A percentile compares a stretch with the other conserved stretches of the same genome.
phyloP scores from a whole-genome alignment of 2,113 vertebrate genomes.

The Coryphaenoides rupestris region DNA sequence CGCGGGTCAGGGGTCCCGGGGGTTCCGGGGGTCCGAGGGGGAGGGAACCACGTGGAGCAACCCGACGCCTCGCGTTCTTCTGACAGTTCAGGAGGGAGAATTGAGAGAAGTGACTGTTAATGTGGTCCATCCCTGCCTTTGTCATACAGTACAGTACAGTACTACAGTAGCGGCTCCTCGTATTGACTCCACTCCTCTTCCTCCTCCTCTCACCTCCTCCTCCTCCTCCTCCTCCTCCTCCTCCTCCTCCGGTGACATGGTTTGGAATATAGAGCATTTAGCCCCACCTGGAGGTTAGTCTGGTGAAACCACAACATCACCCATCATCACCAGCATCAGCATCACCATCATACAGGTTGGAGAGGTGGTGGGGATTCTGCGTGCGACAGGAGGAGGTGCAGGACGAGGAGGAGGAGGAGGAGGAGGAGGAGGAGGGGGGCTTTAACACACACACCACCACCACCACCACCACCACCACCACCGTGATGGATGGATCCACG shows the following conservation, averaged over 20 bases:
- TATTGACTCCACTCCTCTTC: too few species aligned
- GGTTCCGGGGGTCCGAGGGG: too few species aligned
- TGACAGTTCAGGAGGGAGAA: too few species aligned
- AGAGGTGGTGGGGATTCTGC: conserved; percentile 53
- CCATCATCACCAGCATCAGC: too few species aligned
- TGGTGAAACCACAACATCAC: conserved; percentile 67
- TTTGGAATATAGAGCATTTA: conserved; percentile 59
- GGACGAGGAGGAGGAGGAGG: conserved; percentile 47
- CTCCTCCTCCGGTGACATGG: conserved; percentile 62
- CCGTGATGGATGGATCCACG: conserved; percentile 55
- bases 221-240: too few species aligned
- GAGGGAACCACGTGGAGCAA: background rate
- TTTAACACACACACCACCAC: too few species aligned
- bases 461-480: conserved; percentile 31
- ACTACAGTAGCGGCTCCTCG: conserved; percentile 59
- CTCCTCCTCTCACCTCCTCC: too few species aligned
- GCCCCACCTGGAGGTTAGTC: conserved; percentile 66
- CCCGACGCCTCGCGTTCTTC: conserved; percentile 9
- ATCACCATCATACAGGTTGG: too few species aligned
- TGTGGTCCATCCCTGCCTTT: conserved; percentile 74
- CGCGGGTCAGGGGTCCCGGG: too few species aligned
- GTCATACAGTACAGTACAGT: conserved; percentile 72
- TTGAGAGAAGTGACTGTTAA: conserved; percentile 52
- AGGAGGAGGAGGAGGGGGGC: conserved; percentile 38
- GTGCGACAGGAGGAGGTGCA: conserved; percentile 38